These are phyloP conservation scores for Haemorhous mexicanus DNA, from an alignment of 2,113 vertebrate genomes.

Conservation along the genomic window DNA sequence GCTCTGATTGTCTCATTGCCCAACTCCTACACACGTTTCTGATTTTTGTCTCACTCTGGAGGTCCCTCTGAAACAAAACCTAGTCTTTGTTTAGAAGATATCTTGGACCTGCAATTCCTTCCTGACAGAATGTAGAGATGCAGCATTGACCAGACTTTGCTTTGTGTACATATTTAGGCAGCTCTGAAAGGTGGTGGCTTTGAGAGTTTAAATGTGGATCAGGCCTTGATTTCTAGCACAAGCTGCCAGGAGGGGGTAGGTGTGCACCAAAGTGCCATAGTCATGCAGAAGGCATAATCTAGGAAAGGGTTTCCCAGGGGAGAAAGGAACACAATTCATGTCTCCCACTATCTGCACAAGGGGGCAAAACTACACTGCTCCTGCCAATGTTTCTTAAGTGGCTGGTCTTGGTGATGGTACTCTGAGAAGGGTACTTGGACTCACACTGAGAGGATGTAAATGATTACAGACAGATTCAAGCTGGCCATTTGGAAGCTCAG, in stretches of 20 bases:
- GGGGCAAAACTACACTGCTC: fast-evolving
- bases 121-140: neutral
- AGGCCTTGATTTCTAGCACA: neutral
- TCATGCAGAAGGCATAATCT: neutral
- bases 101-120: neutral
- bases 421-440: neutral
- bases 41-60: neutral
- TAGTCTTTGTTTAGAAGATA: neutral
- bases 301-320: neutral
- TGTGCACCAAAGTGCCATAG: neutral
- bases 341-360: neutral
- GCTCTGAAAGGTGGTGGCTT: neutral
- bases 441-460: neutral
- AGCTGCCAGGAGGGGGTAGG: neutral
- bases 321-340: fast-evolving
- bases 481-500: neutral
- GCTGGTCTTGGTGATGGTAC: neutral
- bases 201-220: neutral
- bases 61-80: neutral
- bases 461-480: neutral
- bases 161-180: neutral
- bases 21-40: neutral
- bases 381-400: neutral
- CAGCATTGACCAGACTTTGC: neutral
- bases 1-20: neutral